phyloP scores from a whole-genome alignment of 2,113 vertebrate genomes.

The Heloderma charlesbogerti region DNA sequence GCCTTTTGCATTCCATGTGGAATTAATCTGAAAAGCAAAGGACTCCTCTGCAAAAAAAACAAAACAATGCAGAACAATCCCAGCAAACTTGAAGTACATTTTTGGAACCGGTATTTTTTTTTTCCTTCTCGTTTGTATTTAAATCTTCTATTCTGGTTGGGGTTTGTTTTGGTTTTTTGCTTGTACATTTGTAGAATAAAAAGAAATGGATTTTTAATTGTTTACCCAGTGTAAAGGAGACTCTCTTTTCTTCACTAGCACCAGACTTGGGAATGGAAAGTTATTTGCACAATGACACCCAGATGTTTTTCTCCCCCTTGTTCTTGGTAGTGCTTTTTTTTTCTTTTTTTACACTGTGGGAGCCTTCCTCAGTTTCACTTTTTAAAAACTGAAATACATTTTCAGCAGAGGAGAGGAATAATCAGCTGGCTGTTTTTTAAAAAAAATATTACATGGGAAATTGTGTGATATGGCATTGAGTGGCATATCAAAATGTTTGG shows the following conservation, averaged over 20 bases:
- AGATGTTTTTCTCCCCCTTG: background rate
- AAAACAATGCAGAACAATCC: background rate
- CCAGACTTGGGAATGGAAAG: background rate
- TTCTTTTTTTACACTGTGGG: background rate
- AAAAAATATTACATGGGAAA: too few species aligned
- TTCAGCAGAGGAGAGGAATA: background rate
- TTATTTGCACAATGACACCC: rapidly evolving
- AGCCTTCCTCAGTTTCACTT: background rate
- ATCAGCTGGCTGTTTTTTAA: too few species aligned
- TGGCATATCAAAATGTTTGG: background rate
- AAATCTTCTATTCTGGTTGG: background rate
- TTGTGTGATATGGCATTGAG: background rate
- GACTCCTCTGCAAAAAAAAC: conserved; percentile 30
- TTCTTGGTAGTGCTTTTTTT: background rate
- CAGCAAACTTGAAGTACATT: conserved; percentile 47
- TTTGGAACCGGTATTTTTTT: conserved; percentile 24
- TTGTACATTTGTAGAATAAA: conserved; percentile 85
- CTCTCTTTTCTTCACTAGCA: conserved; percentile 54
- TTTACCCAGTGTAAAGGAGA: conserved; percentile 56
- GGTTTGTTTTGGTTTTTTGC: conserved; percentile 54
- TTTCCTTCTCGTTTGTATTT: background rate
- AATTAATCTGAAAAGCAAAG: conserved; percentile 44
- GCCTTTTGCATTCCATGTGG: conserved; percentile 66
- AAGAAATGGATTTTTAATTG: conserved; percentile 71
- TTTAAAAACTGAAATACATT: background rate